Base-by-base conservation (phyloP, 2,888 invertebrate species). In the Rugalucina vietnamica region DNA sequence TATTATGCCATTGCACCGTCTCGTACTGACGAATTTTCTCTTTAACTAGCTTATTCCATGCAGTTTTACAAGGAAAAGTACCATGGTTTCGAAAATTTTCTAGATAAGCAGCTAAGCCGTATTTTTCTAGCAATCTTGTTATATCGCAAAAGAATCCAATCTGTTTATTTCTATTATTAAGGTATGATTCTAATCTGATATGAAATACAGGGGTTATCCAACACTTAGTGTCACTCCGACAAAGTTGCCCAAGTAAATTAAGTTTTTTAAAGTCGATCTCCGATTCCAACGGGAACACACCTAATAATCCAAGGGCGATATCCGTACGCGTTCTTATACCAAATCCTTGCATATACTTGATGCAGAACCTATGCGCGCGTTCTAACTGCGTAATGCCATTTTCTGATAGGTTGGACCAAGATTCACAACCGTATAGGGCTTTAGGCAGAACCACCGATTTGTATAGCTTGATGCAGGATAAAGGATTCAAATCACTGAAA, bases 401-500 rank as follows among this genome's bases (percentile, higher is more conserved):
- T 3, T 32, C 36, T 5, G 69, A 12, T 27, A 69, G 18, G 24
- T 69, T 21, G 5, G 5, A 12, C 78, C 78, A 78, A 21, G 29
- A 10, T 43, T 78, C 71, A 36, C 78, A 71, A 3, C 78, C 78
- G 43, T 78, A 78, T 27, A 78, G 49, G 1, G 70, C 78, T n/a
- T 54, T 71, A 18, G 78, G 78, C 32, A 39, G 34, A 70, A 78
- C 78, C 0, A 54, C 37, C 24, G 78, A 24, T 0, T 78, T 71
- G 39, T 71, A 78, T 54, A 78, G 50, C 1, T 34, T 50, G 27
- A 5, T 24, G 5, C 32, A 27, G 24, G 78, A 34, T 32, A 36
- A 21, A 21, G 78, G 78, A 36, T 54, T 49, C 14, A 78, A 27
- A 3, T 71, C 71, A 34, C 27, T 27, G 24, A 18, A 8, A n/a